Conservation (phyloP, 2,797 vertebrate species). For the Takifugu ocellatus region DNA sequence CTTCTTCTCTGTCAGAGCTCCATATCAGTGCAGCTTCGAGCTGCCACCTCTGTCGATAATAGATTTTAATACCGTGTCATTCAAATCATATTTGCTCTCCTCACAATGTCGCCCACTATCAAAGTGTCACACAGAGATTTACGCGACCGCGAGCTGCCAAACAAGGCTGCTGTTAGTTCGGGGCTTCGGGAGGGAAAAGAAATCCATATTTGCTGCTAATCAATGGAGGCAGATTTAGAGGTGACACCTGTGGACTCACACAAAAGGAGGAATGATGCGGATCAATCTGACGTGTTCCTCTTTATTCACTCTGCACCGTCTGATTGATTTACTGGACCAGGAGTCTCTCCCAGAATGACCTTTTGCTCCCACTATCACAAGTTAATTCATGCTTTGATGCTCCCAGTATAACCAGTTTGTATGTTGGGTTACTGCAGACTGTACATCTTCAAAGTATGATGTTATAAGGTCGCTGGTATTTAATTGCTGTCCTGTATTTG, state of each 20-base stretch:
- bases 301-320: background rate
- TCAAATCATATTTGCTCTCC: slow-evolving; percentile 71
- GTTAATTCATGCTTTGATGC: too few relatives aligned
- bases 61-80: slow-evolving; percentile 61
- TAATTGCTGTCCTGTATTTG: too few relatives aligned
- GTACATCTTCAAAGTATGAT: too few relatives aligned
- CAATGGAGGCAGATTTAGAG: slow-evolving; percentile 64
- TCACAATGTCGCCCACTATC: slow-evolving; percentile 62
- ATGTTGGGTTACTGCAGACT: too few relatives aligned
- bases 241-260: slow-evolving; percentile 51
- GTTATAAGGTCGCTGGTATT: too few relatives aligned
- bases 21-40: slow-evolving; percentile 8
- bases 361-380: too few relatives aligned
- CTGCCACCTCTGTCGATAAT: slow-evolving; percentile 57
- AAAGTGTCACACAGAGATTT: slow-evolving; percentile 80
- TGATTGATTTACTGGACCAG: too few relatives aligned
- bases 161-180: slow-evolving; percentile 75
- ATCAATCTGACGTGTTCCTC: slow-evolving; percentile 19
- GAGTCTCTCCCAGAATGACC: too few relatives aligned
- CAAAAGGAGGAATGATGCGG: slow-evolving; percentile 43
- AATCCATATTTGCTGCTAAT: slow-evolving; percentile 74
- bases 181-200: slow-evolving; percentile 37
- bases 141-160: slow-evolving; percentile 66
- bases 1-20: slow-evolving; percentile 7
- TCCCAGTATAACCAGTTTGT: too few relatives aligned